Percentiles rank a stretch among this genome's conserved stretches.
phyloP scores from a whole-genome alignment of 92 coral and sea anemone species.

The Phenganax stokvisi region DNA sequence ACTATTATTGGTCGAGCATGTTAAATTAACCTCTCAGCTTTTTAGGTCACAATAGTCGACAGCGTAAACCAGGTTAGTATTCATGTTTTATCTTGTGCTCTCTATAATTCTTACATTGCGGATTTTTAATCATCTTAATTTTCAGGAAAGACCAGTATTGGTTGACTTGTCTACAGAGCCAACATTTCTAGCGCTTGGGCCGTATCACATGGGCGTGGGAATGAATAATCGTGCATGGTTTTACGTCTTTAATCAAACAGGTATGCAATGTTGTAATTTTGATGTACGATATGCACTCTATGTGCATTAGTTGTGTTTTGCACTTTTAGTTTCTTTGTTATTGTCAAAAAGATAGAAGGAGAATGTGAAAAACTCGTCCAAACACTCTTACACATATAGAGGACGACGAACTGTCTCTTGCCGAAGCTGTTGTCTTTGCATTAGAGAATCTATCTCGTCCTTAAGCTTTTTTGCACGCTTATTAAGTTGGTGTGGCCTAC shows the following conservation, averaged over 20 bases:
- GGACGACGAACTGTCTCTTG: too few species aligned
- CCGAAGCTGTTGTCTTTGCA: too few species aligned
- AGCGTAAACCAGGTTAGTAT: slow-evolving; percentile 77
- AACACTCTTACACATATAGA: too few species aligned
- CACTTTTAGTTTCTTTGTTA: too few species aligned
- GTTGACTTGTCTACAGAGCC: slow-evolving; percentile 91
- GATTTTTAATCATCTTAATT: background rate
- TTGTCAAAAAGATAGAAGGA: too few species aligned
- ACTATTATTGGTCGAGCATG: background rate
- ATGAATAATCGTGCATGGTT: slow-evolving; percentile 99
- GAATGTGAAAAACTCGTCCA: too few species aligned
- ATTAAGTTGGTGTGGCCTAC: too few species aligned
- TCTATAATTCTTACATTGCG: background rate
- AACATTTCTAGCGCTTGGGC: slow-evolving; percentile 89
- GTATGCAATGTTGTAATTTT: slow-evolving; percentile 31
- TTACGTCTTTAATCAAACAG: slow-evolving; percentile 86
- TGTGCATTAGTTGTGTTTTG: background rate
- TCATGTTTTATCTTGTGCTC: background rate
- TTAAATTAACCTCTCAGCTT: background rate
- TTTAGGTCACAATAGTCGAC: slow-evolving; percentile 81
- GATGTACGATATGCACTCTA: background rate
- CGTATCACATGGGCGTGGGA: slow-evolving; percentile 91
- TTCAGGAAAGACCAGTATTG: slow-evolving; percentile 82
- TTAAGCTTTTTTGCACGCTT: too few species aligned
- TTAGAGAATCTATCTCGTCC: too few species aligned